These are phyloP conservation scores for Ianthella basta DNA, from an alignment of 37 sponge, comb jelly and placozoan species.

Conservation along the genomic window DNA sequence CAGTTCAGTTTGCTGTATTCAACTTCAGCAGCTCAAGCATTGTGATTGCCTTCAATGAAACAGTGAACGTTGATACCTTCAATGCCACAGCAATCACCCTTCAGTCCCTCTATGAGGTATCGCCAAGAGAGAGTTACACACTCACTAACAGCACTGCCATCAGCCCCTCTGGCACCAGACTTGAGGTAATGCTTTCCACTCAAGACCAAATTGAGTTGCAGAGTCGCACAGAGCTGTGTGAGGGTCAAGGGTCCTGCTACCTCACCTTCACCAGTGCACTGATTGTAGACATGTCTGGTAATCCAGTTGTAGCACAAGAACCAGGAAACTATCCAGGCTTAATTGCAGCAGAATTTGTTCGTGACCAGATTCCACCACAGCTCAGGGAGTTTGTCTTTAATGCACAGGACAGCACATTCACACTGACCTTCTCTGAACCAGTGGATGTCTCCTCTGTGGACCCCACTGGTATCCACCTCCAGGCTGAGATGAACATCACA, in stretches of 20 bases:
- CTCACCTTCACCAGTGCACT: constrained; percentile 68
- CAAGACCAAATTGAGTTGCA: constrained; percentile 72
- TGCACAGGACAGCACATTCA: constrained; percentile 59
- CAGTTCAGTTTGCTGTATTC: constrained; percentile 58
- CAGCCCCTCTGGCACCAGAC: constrained; percentile 39
- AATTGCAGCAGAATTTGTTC: constrained; percentile 64
- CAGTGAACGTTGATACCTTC: constrained; percentile 64
- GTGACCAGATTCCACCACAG: constrained; percentile 57
- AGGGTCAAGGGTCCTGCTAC: constrained; percentile 78
- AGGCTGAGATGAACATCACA: constrained; percentile 43
- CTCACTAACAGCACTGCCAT: constrained; percentile 54
- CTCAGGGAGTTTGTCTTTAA: constrained; percentile 51
- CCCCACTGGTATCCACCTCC: constrained; percentile 71
- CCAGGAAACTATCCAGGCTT: constrained; percentile 69
- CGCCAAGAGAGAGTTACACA: constrained; percentile 67
- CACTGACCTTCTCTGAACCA: constrained; percentile 81
- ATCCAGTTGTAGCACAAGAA: constrained; percentile 42
- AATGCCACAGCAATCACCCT: constrained; percentile 69
- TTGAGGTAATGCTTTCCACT: constrained; percentile 51
- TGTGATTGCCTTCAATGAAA: constrained; percentile 76
- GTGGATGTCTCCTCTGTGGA: constrained; percentile 61
- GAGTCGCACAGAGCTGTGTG: constrained; percentile 55
- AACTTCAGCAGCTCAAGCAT: constrained; percentile 67
- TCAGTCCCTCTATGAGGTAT: constrained; percentile 61
- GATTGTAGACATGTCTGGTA: constrained; percentile 70